Evolutionary conservation across 2,888 invertebrate species (phyloP).

Genomic region (Crioceris asparagi): DNA sequence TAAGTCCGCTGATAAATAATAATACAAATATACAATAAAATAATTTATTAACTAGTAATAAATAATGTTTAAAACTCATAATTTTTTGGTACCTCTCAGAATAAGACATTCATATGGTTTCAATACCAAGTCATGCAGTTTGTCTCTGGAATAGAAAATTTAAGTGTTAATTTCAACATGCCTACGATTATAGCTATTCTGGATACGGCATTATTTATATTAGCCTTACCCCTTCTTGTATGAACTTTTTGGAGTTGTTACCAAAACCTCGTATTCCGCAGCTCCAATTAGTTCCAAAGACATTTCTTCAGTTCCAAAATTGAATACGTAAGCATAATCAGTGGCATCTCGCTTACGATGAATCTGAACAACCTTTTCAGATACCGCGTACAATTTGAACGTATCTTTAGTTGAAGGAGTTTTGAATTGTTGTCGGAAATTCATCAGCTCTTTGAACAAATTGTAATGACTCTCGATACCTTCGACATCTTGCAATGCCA

Average conservation of each 20-base stretch:
- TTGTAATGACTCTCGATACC: slow-evolving; percentile 47
- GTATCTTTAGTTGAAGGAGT: slow-evolving; percentile 8
- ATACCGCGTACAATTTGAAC: slow-evolving; percentile 10
- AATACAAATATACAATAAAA: too few species aligned
- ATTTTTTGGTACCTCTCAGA: too few species aligned
- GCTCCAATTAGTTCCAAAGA: slow-evolving; percentile 34
- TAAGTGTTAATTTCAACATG: too few species aligned
- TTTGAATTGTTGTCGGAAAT: slow-evolving; percentile 40
- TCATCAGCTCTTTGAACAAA: slow-evolving; percentile 47
- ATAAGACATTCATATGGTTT: too few species aligned
- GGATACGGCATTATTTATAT: too few species aligned
- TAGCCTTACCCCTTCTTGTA: slow-evolving; percentile 41
- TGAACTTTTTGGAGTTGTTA: slow-evolving; percentile 40
- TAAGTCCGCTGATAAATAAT: too few species aligned
- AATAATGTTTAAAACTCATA: too few species aligned
- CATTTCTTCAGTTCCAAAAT: slow-evolving; percentile 41
- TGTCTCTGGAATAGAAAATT: too few species aligned
- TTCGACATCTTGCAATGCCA: slow-evolving; percentile 40
- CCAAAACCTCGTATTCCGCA: slow-evolving; percentile 7
- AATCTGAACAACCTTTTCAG: slow-evolving; percentile 14
- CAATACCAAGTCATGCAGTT: too few species aligned
- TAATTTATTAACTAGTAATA: too few species aligned
- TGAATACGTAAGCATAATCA: slow-evolving; percentile 23
- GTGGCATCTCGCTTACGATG: slow-evolving; percentile 9
- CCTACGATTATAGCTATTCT: too few species aligned